Conservation (phyloP, 2,113 vertebrate genomes). For the Nesoenas mayeri region DNA sequence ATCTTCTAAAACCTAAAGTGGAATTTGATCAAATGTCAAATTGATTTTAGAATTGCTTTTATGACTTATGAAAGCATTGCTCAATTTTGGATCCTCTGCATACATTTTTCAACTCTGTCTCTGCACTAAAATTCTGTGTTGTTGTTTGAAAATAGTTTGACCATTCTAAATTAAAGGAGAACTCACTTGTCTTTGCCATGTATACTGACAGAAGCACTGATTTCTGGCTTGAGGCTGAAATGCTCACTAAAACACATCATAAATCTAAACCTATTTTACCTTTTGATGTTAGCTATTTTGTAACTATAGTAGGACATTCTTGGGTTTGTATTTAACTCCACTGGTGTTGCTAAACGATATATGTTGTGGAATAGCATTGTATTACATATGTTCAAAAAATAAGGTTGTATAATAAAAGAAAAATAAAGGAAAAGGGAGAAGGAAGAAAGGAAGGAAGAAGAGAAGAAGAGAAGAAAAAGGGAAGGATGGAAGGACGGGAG, state of each 20-base stretch:
- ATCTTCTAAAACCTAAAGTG: not conserved
- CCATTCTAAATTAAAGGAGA: not conserved
- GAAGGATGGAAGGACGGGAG: too few relatives aligned
- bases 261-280: not conserved
- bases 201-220: not conserved
- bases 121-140: not conserved
- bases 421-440: not conserved
- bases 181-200: not conserved
- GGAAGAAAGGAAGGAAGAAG: too few relatives aligned
- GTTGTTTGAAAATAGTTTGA: not conserved
- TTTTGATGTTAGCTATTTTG: not conserved
- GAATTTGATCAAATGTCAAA: slow-evolving; percentile 28
- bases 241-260: not conserved
- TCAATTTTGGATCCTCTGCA: not conserved
- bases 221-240: not conserved
- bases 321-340: not conserved
- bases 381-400: not conserved
- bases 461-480: too few relatives aligned
- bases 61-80: slow-evolving; percentile 4
- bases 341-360: not conserved
- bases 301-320: not conserved
- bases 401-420: not conserved
- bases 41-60: slow-evolving; percentile 16
- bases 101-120: not conserved
- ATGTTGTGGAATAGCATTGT: not conserved